phyloP scores from a whole-genome alignment of 2,797 vertebrate genomes.

The Hemibagrus guttatus region DNA sequence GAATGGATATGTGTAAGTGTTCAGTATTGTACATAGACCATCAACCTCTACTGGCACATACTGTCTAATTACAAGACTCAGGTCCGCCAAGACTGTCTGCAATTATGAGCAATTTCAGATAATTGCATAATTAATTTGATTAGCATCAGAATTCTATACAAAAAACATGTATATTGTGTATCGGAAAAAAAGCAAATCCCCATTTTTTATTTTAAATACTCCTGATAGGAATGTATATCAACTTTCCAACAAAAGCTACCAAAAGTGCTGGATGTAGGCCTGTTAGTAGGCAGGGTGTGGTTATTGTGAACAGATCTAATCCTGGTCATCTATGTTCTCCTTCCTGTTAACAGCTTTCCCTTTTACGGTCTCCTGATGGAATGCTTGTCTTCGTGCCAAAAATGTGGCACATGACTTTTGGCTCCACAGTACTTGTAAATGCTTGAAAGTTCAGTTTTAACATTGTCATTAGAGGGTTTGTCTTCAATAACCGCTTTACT shows the following conservation, averaged over 20 bases:
- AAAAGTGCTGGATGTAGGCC: not conserved
- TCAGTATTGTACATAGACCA: not conserved
- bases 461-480: conserved; percentile 28
- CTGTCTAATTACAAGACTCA: conserved; percentile 42
- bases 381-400: conserved; percentile 70
- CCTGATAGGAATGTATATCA: not conserved
- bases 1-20: not conserved
- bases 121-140: conserved; percentile 50
- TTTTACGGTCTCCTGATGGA: conserved; percentile 78
- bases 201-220: not conserved
- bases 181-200: not conserved
- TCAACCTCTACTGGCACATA: conserved; percentile 27
- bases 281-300: conserved; percentile 18
- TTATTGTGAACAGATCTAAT: conserved; percentile 61
- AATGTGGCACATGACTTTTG: conserved; percentile 66
- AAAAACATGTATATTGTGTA: not conserved
- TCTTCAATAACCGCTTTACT: not conserved
- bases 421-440: conserved; percentile 76
- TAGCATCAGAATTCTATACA: conserved; percentile 25
- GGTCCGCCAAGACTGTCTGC: conserved; percentile 36
- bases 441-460: conserved; percentile 32
- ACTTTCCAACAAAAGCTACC: not conserved
- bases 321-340: conserved; percentile 59
- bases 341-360: conserved; percentile 68
- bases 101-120: conserved; percentile 48